Conservation (phyloP, 1,140 invertebrate species). For the Drosophila triauraria region DNA sequence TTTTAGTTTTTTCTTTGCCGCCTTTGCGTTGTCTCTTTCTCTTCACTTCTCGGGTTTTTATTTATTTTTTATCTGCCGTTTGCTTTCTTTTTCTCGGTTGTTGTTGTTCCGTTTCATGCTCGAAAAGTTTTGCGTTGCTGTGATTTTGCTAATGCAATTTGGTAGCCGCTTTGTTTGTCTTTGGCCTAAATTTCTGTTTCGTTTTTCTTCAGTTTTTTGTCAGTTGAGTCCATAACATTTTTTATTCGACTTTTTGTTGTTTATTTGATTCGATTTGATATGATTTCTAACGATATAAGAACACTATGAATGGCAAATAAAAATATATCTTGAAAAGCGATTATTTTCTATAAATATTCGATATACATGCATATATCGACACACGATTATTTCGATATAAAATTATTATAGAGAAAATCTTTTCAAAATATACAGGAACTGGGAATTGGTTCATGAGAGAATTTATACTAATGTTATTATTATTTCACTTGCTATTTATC, state of each 20-base stretch:
- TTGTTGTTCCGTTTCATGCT: slow-evolving; percentile 53
- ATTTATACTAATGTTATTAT: too few relatives aligned
- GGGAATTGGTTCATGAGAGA: background rate
- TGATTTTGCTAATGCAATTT: slow-evolving; percentile 81
- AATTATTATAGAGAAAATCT: too few relatives aligned
- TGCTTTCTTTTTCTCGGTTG: slow-evolving; percentile 59
- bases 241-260: slow-evolving; percentile 9
- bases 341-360: too few relatives aligned
- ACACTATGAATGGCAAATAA: background rate
- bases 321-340: background rate
- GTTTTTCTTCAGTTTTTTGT: slow-evolving; percentile 28
- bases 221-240: slow-evolving; percentile 17
- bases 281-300: slow-evolving; percentile 4
- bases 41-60: slow-evolving; percentile 17
- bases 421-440: background rate
- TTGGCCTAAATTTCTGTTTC: slow-evolving; percentile 68
- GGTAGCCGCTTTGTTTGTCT: slow-evolving; percentile 75
- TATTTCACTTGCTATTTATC: too few relatives aligned
- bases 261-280: slow-evolving; percentile 16
- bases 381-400: background rate
- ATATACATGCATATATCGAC: background rate
- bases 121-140: slow-evolving; percentile 71
- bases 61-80: slow-evolving; percentile 33
- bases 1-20: slow-evolving; percentile 24
- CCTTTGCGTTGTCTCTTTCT: slow-evolving; percentile 16